phyloP scores from a whole-genome alignment of 2,113 vertebrate species.

The Acanthisitta chloris region DNA sequence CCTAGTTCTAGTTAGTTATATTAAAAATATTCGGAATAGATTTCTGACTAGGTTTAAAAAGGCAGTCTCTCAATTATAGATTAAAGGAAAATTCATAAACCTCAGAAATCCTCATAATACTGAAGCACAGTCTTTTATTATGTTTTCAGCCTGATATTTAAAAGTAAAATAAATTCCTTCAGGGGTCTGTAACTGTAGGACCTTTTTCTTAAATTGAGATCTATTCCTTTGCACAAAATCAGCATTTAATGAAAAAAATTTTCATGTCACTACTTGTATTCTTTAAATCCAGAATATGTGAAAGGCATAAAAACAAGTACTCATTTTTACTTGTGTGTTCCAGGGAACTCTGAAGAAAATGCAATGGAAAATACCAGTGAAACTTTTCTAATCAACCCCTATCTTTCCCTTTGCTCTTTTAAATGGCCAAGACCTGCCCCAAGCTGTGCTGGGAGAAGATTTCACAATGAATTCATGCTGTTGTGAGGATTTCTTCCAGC shows the following conservation, averaged over 20 bases:
- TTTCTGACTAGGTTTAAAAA: background rate
- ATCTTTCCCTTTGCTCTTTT: background rate
- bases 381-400: background rate
- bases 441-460: fast-evolving
- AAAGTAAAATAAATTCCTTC: background rate
- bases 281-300: background rate
- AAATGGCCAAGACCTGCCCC: background rate
- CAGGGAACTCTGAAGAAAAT: background rate
- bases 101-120: background rate
- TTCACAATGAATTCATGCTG: background rate
- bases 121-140: background rate
- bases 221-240: background rate
- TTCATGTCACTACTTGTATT: background rate
- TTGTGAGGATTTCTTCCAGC: background rate
- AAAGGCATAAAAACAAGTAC: background rate
- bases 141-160: background rate
- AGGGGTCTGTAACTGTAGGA: background rate
- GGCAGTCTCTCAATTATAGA: background rate
- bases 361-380: background rate
- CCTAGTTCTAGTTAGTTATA: background rate
- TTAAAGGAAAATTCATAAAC: background rate
- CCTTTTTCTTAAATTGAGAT: background rate
- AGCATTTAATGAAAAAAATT: background rate
- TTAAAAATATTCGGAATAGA: background rate
- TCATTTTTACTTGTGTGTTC: background rate